These are phyloP conservation scores for Hydrozoanthus tunicans DNA, from an alignment of 64 coral and sea anemone species.

Conservation along the genomic window DNA sequence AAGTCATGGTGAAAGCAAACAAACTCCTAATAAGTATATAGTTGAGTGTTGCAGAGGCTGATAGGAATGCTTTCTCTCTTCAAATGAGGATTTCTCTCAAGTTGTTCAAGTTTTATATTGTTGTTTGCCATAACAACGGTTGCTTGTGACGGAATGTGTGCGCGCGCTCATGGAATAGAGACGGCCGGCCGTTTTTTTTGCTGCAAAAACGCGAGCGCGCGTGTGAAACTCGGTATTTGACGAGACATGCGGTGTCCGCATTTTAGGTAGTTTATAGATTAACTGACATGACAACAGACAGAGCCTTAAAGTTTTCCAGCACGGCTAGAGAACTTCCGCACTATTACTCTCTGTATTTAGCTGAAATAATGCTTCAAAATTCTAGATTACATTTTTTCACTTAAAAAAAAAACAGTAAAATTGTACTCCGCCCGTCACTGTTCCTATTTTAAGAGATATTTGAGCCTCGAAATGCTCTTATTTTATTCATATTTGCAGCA, in stretches of 20 bases:
- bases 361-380: no score
- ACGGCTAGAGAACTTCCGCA: no score
- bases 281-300: no score
- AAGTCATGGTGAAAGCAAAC: not conserved
- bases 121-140: slow-evolving; percentile 29
- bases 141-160: slow-evolving; percentile 10
- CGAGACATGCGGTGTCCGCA: not conserved
- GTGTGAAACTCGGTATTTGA: not conserved
- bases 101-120: not conserved
- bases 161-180: slow-evolving; percentile 27
- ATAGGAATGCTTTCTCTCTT: not conserved
- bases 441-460: no score
- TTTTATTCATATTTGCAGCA: no score
- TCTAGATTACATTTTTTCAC: no score
- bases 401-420: no score
- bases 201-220: not conserved
- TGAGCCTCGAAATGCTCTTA: no score
- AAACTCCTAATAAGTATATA: not conserved
- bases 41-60: not conserved
- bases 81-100: not conserved
- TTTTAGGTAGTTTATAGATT: no score
- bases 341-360: no score
- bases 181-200: not conserved
- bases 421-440: no score
- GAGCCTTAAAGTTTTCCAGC: no score